A percentile compares a stretch with the other conserved stretches of the same genome.
Evolutionary conservation across 2,888 invertebrate genomes (phyloP).

Genomic region (Plebejus melissa): DNA sequence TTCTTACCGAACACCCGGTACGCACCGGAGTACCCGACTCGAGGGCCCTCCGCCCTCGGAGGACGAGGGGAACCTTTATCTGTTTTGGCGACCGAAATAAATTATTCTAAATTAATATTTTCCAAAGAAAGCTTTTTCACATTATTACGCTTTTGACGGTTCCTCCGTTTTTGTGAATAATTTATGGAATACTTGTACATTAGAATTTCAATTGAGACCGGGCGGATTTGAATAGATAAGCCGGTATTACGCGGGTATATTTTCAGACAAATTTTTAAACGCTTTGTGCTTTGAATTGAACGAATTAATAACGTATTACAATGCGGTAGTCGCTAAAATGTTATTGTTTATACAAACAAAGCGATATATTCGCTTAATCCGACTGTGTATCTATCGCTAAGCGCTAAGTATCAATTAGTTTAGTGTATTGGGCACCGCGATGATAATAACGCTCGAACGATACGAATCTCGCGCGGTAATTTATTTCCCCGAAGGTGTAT

Average conservation of each 20-base stretch:
- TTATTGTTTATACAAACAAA: neutral
- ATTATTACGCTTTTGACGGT: conserved; percentile 45
- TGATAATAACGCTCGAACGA: conserved; percentile 25
- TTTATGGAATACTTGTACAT: conserved; percentile 41
- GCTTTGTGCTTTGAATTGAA: neutral
- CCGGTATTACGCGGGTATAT: conserved; percentile 8
- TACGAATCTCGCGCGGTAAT: conserved; percentile 32
- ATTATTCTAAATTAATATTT: conserved; percentile 64
- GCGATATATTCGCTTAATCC: neutral
- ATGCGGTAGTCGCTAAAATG: neutral
- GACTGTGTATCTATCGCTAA: neutral
- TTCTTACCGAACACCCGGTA: conserved; percentile 15
- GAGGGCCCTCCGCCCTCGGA: conserved; percentile 31
- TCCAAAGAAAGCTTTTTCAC: conserved; percentile 47
- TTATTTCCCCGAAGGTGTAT: conserved; percentile 34
- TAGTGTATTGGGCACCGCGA: conserved; percentile 9
- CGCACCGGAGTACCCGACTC: conserved; percentile 21
- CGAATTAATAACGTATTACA: neutral
- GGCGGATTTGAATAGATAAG: conserved; percentile 23
- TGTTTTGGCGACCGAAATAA: conserved; percentile 52
- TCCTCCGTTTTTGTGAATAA: conserved; percentile 41
- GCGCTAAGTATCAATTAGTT: conserved; percentile 21
- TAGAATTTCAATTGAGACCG: conserved; percentile 26
- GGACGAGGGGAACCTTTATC: conserved; percentile 46
- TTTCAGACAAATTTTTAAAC: neutral